Evolutionary conservation across 2,888 invertebrate genomes (phyloP).

Genomic region (Rhimphoctona megacephalus): DNA sequence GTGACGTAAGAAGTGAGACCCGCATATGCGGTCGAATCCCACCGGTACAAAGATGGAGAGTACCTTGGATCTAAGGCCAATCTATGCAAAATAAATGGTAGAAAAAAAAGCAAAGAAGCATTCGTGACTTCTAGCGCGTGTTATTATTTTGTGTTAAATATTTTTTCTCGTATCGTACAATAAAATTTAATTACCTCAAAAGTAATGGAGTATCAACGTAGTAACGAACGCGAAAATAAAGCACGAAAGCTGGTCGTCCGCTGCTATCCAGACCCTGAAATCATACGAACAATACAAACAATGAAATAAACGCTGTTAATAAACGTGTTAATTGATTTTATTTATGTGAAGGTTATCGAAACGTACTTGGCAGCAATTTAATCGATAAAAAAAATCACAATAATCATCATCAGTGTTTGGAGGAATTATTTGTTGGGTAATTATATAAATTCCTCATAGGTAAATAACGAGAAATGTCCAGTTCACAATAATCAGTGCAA

Average conservation of each 20-base stretch:
- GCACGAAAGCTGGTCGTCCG: conserved; percentile 94
- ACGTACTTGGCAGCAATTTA: not conserved
- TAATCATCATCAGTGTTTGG: not conserved
- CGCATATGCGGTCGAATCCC: conserved; percentile 22
- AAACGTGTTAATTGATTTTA: not conserved
- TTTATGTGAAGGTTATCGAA: not conserved
- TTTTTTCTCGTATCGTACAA: not conserved
- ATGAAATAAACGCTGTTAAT: conserved; percentile 16
- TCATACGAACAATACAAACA: conserved; percentile 36
- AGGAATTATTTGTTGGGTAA: not conserved
- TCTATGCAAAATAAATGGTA: conserved; percentile 17
- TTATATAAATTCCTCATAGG: not conserved
- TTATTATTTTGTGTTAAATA: not conserved
- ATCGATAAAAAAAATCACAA: not conserved
- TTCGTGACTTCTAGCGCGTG: not conserved
- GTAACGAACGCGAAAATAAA: conserved; percentile 96
- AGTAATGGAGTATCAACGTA: conserved; percentile 97
- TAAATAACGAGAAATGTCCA: not conserved
- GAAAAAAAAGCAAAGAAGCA: not conserved
- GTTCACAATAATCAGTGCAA: not conserved
- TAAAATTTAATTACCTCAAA: conserved; percentile 87
- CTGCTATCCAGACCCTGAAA: conserved; percentile 94
- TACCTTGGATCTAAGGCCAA: not conserved
- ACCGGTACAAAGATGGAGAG: conserved; percentile 31
- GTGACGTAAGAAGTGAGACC: conserved; percentile 26